Evolutionary conservation across 2,888 invertebrate species (phyloP).

Genomic region (Sphaerophoria taeniata): DNA sequence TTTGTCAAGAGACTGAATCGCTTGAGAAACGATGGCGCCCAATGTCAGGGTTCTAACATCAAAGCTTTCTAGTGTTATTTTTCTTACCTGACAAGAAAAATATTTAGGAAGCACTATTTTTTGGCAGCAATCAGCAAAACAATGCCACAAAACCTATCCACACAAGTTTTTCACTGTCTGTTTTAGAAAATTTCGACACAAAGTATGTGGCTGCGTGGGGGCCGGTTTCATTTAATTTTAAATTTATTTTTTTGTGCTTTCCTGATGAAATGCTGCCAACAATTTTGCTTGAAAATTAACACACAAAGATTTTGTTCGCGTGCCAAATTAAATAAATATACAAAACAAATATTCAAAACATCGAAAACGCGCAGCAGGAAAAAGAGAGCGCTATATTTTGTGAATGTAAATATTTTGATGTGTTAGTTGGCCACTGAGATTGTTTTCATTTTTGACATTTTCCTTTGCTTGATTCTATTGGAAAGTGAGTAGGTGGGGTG

Average conservation of each 20-base stretch:
- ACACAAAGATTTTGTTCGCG: conserved; percentile 59
- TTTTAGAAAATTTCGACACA: conserved; percentile 1
- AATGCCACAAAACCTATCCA: conserved; percentile 35
- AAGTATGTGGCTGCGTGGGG: conserved; percentile 20
- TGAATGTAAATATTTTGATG: conserved; percentile 40
- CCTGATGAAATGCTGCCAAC: conserved; percentile 42
- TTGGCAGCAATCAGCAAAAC: conserved; percentile 61
- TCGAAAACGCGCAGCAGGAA: not conserved
- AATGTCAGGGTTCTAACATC: conserved; percentile 57
- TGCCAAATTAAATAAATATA: conserved; percentile 60
- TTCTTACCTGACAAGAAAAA: conserved; percentile 45
- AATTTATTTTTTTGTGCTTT: conserved; percentile 18
- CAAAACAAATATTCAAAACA: not conserved
- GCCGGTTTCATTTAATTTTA: not conserved
- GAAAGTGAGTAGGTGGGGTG: conserved; percentile 22
- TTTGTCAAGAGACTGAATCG: not conserved
- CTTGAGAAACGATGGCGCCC: conserved; percentile 35
- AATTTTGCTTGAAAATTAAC: conserved; percentile 38
- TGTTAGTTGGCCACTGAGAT: conserved; percentile 25
- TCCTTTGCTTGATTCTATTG: not conserved
- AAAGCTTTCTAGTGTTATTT: not conserved
- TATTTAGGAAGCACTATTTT: conserved; percentile 24
- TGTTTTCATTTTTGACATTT: not conserved
- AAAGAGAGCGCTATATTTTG: not conserved
- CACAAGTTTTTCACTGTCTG: conserved; percentile 48